These are phyloP conservation scores for Gymnocypris eckloni DNA, from an alignment of 2,797 vertebrate species.

Conservation along the genomic window DNA sequence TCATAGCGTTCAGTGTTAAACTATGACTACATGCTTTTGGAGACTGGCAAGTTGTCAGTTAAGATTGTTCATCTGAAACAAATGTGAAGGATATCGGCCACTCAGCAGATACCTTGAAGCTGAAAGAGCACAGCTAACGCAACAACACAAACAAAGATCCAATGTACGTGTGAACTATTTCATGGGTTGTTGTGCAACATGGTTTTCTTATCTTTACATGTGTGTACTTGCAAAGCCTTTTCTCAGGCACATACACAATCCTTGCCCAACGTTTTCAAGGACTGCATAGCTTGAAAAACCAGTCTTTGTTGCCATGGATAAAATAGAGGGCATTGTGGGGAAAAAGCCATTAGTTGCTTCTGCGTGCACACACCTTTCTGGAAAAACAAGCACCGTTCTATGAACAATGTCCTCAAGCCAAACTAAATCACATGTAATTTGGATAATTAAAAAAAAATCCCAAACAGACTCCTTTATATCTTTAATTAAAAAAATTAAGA, in stretches of 20 bases:
- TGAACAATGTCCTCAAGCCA: not conserved
- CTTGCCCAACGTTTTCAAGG: constrained; percentile 69
- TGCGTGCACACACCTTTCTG: constrained; percentile 38
- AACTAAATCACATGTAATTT: not conserved
- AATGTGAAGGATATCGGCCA: not conserved
- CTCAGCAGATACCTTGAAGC: not conserved
- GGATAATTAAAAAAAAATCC: not conserved
- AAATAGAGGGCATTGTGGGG: constrained; percentile 74
- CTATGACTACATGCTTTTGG: not conserved
- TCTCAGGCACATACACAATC: constrained; percentile 7
- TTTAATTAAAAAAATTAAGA: not conserved
- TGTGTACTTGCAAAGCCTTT: not conserved
- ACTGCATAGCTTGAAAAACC: constrained; percentile 87
- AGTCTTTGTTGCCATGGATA: constrained; percentile 82
- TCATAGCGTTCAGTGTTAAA: not conserved
- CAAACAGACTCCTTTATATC: not conserved
- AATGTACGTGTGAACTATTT: constrained; percentile 32
- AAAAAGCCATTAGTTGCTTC: constrained; percentile 69
- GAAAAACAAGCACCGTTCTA: not conserved
- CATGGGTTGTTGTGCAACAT: not conserved
- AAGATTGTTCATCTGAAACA: not conserved
- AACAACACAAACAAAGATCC: not conserved
- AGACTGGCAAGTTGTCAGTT: not conserved
- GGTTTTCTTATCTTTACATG: constrained; percentile 26
- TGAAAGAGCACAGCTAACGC: not conserved